Base-by-base conservation (phyloP, 1,140 invertebrate species). In the Gryon sp. region DNA sequence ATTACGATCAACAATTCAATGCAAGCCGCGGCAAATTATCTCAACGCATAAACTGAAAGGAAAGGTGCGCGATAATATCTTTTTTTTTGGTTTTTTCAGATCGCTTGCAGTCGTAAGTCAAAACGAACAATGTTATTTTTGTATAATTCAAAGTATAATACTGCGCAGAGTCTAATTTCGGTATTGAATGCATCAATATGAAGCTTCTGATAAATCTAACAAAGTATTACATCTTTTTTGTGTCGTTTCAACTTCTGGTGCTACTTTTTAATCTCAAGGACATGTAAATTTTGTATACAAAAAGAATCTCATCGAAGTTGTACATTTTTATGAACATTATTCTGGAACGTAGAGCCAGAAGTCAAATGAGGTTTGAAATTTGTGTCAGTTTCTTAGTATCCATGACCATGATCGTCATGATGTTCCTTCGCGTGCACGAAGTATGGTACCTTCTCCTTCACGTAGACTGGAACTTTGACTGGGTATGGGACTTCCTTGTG, bases 371-470 rank as follows among this genome's bases (percentile, higher is more conserved):
- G 14, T 14, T 15, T 12, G 5, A 6, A 55, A 55, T 15, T 40
- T 28, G 6, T 41, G 15, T 20, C 14, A 2, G 7, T 18, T 40
- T 12, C 6, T 46, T 60, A 38, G 15, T 45, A 30, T 30, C 57
- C 43, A n/a, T 45, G 48, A 14, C 46, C 63, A 20, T 62, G 45
- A 5, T 38, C 30, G 16, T 76, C 40, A 11, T 57, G 32, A 16
- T 79, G 75, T 2, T 78, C 69, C 8, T 80, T 59, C 4, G 63
- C 81, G 8, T 81, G 70, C 11, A 90, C 83, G 14, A 82, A 86
- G n/a, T 92, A 90, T 12, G 91, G 91, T 14, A 91, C 90, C 30
- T 90, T 90, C 50, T 91, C 90, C 43, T 92, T 91, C 3, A 92
- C 85, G 60, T 76, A 87, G 50, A 80, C 86, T 41, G 76, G 83